A percentile compares a stretch with the other conserved stretches of the same genome.
phyloP scores from a whole-genome alignment of 2,113 vertebrate genomes.

The Epinephelus moara region DNA sequence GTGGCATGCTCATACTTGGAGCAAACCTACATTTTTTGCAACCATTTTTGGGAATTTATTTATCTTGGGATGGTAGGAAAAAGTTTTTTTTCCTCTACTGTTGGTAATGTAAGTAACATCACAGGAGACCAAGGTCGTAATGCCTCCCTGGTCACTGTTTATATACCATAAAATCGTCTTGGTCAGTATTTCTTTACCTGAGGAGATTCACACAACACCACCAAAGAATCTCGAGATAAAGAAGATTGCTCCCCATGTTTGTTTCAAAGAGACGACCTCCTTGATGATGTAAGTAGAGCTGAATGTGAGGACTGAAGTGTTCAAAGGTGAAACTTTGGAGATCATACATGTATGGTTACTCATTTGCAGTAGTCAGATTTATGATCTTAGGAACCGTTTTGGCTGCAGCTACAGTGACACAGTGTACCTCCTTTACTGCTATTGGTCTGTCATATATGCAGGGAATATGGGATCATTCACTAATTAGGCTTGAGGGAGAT shows the following conservation, averaged over 20 bases:
- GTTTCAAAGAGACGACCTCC: slow-evolving; percentile 6
- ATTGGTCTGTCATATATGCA: not conserved
- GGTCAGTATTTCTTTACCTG: not conserved
- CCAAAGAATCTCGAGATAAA: not conserved
- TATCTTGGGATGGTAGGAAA: not conserved
- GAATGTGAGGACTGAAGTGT: not conserved
- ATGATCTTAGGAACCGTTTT: not conserved
- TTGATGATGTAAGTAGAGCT: slow-evolving; percentile 26
- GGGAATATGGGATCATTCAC: not conserved
- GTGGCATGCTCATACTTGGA: not conserved
- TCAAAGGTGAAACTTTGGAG: not conserved
- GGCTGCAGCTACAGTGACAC: not conserved
- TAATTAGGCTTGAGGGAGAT: not conserved
- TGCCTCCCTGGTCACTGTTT: not conserved
- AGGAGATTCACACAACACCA: not conserved
- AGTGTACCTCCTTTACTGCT: not conserved
- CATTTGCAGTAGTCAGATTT: not conserved
- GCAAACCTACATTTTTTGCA: not conserved
- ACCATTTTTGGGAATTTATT: not conserved
- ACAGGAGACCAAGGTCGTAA: not conserved
- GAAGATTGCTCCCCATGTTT: not conserved
- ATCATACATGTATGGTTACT: not conserved
- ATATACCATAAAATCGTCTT: not conserved
- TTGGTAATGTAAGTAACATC: not conserved
- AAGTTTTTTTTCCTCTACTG: not conserved